A percentile compares a stretch with the other conserved stretches of the same genome.
Conservation (phyloP, 2,888 invertebrate species). For the Chymomyza fuscimana region DNA sequence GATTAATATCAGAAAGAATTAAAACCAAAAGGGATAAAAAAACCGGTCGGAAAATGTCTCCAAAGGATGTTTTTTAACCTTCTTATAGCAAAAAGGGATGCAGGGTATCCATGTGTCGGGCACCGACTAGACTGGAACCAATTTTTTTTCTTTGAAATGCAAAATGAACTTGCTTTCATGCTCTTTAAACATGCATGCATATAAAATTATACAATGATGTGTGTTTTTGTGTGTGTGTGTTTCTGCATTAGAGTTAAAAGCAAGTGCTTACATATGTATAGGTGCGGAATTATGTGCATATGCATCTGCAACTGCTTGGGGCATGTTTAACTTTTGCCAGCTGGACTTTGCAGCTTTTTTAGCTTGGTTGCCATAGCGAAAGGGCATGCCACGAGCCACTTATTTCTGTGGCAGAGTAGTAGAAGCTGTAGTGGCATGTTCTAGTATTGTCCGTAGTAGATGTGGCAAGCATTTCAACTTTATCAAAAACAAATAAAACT, state of each 20-base stretch:
- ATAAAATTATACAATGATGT: conserved; percentile 59
- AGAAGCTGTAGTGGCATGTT: not conserved
- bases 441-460: too few species aligned
- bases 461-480: conserved; percentile 9
- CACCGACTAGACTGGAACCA: too few species aligned
- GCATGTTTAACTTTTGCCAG: not conserved
- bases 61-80: too few species aligned
- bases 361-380: not conserved
- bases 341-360: not conserved
- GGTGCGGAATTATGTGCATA: not conserved
- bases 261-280: conserved; percentile 14
- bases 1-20: too few species aligned
- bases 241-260: conserved; percentile 25
- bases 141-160: conserved; percentile 57
- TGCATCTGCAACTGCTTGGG: not conserved
- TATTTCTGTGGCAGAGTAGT: not conserved
- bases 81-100: too few species aligned
- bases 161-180: conserved; percentile 66
- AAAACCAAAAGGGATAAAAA: too few species aligned
- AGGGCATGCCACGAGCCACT: not conserved
- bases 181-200: conserved; percentile 66
- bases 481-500: conserved; percentile 56
- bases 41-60: too few species aligned
- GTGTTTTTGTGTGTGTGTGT: not conserved
- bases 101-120: too few species aligned